Evolutionary conservation across 2,888 invertebrate species (phyloP).

Genomic region (Athripsodes cinereus): DNA sequence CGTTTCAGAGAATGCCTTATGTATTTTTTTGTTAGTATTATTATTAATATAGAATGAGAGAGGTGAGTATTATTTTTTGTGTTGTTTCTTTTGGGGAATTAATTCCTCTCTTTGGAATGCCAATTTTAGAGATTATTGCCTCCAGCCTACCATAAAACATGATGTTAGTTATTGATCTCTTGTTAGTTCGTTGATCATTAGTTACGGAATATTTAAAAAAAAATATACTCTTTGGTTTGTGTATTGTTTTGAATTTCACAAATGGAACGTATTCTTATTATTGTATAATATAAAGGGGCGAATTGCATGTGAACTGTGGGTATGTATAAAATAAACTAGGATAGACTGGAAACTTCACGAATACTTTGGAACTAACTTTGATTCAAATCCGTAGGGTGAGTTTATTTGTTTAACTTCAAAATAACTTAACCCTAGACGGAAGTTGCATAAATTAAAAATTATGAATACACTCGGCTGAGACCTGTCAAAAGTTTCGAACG

Average conservation of each 20-base stretch:
- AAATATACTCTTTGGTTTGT: too few species aligned
- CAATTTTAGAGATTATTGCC: too few species aligned
- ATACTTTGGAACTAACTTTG: slow-evolving; percentile 1
- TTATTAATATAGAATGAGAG: neutral
- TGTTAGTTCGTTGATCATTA: neutral
- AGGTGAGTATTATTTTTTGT: neutral
- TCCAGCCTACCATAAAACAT: too few species aligned
- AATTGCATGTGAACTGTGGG: too few species aligned
- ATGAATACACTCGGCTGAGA: neutral
- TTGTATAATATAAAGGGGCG: too few species aligned
- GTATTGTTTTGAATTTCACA: too few species aligned
- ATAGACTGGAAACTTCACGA: neutral
- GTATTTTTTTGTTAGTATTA: neutral
- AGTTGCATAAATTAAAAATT: slow-evolving; percentile 2
- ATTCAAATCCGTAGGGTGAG: neutral
- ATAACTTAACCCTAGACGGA: slow-evolving; percentile 1
- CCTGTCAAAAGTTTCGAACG: slow-evolving; percentile 5
- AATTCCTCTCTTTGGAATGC: neutral
- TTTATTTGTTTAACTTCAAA: slow-evolving; percentile 1
- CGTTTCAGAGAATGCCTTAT: slow-evolving; percentile 14
- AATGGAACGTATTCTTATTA: too few species aligned
- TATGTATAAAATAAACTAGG: neutral
- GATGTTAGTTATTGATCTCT: neutral
- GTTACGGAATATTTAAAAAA: too few species aligned
- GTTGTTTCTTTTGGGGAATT: neutral